Base-by-base conservation (phyloP, 2,888 invertebrate genomes). In the Ditula angustiorana region DNA sequence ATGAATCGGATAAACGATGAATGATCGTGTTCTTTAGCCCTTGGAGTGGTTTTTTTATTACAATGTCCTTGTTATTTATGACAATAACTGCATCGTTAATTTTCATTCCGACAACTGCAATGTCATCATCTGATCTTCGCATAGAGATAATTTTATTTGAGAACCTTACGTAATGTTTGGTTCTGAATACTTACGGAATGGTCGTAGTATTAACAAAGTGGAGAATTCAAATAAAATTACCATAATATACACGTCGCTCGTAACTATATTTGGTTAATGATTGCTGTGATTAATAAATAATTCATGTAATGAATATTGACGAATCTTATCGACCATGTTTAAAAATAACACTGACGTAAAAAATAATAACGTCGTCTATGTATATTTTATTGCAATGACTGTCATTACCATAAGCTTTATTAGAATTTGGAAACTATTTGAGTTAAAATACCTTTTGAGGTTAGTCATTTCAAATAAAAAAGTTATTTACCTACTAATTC, bases 81-180 rank as follows among this genome's bases (percentile, higher is more conserved):
- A 23, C 26, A 44, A 19, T 13, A 30, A 16, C 21, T 10, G 8
- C 19, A 61, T 53, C 61, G 65, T 73, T 70, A 71, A 67, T 71
- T 67, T 62, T 64, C 72, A 73, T 74, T 67, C 62, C 69, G 52
- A 63, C 58, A 65, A 71, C 70, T 66, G 62, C 68, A 71, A 69
- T 69, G 66, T 44, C 69, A 69, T 72, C 68, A 52, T 28, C 8
- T 24, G 16, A 24, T 23, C 35, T 46, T 61, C 19, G 13, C 37
- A 37, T 23, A 23, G 19, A 11, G 49, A 16, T 23, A 41, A 24
- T 13, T 19, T 16, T 37, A 52, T 37, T 44, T 23, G 26, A 19
- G 7, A 57, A 41, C 16, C 30, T 62, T 57, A 49, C 35, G 41
- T n/a, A 35, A 56, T 47, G 47, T 55, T 41, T 13, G 44, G 23